Base-by-base conservation (phyloP, 2,113 vertebrate genomes). In the Pollimyrus isidori region DNA sequence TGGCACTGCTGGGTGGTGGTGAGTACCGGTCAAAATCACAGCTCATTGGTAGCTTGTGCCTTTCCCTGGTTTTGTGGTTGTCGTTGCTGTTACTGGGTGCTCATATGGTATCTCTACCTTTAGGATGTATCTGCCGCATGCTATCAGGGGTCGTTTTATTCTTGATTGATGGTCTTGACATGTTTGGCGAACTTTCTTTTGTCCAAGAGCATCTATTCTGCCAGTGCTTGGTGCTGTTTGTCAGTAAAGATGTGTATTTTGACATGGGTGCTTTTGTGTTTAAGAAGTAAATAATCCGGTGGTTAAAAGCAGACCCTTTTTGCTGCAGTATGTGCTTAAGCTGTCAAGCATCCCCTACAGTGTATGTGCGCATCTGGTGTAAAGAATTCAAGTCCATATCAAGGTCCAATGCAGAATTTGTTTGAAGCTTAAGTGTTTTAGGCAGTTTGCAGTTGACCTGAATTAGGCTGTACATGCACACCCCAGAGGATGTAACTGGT, bases 1-100 rank as follows among this genome's bases (percentile, higher is more conserved):
- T 17, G 87, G 92, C 90, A 91, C 93, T 65, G 91, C 93, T 49
- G 91, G 92, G 91, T 48, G 88, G 92, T 93, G 94, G 95, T 95
- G 91, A 94, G 95, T 93, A 82, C 42, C 2, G 42, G 39, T 9
- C 56, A 39, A n/a, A 80, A 35, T 39, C 30, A 80, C 73, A 0
- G 30, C 35, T 80, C 11, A 39, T 39, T 19, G 69, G 30, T 76
- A 17, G 30, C 35, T 35, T 35, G 15, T 35, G 69, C 26, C 15
- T 3, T 42, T 19, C 15, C 0, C 35, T 0, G 73, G 73, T 39
- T 42, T 7, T 42, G 30, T 2, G 1, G 4, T 13, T 6, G 46
- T 23, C 45, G 42, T n/a, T 35, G 46, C 19, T 88, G 4, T 76
- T 30, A 73, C 17, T 3, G 11, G 45, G 21, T 48, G 46, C 21